Evolutionary conservation across 2,888 invertebrate species (phyloP), one percentile per base, ranked within the genome.

Genomic region (Lasius fuliginosus): DNA sequence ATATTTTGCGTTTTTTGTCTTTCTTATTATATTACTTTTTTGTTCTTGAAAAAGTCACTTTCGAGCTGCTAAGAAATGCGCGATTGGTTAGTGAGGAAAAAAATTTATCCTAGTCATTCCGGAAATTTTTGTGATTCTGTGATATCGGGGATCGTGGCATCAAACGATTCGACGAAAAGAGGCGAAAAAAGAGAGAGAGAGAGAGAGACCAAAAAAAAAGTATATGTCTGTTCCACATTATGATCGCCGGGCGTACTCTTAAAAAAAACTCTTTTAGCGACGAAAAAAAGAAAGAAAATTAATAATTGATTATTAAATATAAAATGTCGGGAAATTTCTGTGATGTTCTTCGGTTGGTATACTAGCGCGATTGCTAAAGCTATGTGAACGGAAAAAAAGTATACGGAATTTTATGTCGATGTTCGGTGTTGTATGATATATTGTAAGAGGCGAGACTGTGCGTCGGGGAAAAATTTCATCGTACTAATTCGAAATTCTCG

Each of bases 341-440:
- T 95, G 95, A 95, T 95, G 94, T 94, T 92, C 92, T 95, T 94
- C 92, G 93, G 92, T 94, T 94, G 92, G 91, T 92, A 92, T 93
- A 93, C 91, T 93, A 92, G 87, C 90, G 84, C 89, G 89, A 86
- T 86, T 87, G 89, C 88, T 91, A 91, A 87, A 90, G 89, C 79
- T 91, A 92, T 92, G 90, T 92, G 92, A 91, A 46, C 73, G 86
- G 83, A 88, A 89, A 91, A 89, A 90, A 92, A 92, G 94, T 94
- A 94, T 94, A 94, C 94, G 94, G 94, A 93, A 92, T 92, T 79
- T 73, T 92, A 92, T 91, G 92, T 94, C 90, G 92, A 92, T 94
- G 93, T 94, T 94, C 90, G 93, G 92, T 94, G 92, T 94, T 93
- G 92, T 94, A 90, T 90, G 92, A 86, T 90, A 88, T 86, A 85